Base-by-base conservation (phyloP, 2,113 vertebrate genomes). In the Ciconia maguari region DNA sequence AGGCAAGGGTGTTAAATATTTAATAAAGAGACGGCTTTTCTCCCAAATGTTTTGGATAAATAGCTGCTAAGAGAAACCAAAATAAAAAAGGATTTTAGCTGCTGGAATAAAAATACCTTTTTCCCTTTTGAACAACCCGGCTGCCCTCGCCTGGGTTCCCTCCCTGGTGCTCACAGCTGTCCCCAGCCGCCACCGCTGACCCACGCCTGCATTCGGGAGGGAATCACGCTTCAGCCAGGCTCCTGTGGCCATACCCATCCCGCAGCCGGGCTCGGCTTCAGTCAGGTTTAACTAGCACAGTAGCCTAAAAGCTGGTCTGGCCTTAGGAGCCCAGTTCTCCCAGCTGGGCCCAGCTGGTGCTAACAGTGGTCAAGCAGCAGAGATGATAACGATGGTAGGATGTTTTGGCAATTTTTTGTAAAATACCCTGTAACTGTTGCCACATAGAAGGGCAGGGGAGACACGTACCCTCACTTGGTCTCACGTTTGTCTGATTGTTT, bases 1-100 rank as follows among this genome's bases (percentile, higher is more conserved):
- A 95, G 78, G 82, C 87, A 96, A 95, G 93, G 71, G 75, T 93
- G 91, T 93, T 97, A 95, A 97, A 96, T 97, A 96, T 97, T 97
- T 96, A 95, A 97, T 96, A 85, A 22, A 94, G 87, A 97, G 87
- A 96, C 94, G 97, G 84, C 81, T 91, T 96, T 94, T 95, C 87
- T 94, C 93, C 94, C 95, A 94, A 94, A 94, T 93, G 94, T 97
- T 96, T 96, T 83, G 82, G 91, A 95, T 93, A 96, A 97, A 97
- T 91, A 96, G 84, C 93, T 93, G 83, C 69, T 93, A 80, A 70
- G 65, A 95, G 79, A 94, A 95, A 90, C 38, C 70, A 97, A 97
- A 97, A 97, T 87, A 96, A 83, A 94, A 94, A 95, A 91, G 84
- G 42, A 49, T 48, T 97, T 89, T 87, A 94, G 71, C 46, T 86